Evolutionary conservation across 1,140 invertebrate genomes (phyloP).

Genomic region (Gryon sp.): DNA sequence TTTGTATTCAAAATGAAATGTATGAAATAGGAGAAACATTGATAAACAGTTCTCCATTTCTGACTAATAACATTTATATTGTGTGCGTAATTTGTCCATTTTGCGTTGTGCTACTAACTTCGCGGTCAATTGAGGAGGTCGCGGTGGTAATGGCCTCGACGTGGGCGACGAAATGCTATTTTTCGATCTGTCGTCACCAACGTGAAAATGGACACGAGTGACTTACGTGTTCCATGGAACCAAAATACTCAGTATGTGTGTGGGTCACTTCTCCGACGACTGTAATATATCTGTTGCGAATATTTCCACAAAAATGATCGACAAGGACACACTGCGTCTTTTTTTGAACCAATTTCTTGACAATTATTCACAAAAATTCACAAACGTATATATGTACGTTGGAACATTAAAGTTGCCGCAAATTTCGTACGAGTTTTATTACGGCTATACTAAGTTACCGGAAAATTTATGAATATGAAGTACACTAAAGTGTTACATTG

Average conservation of each 20-base stretch:
- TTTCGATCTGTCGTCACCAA: conserved; percentile 62
- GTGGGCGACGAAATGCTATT: conserved; percentile 63
- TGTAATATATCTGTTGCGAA: conserved; percentile 53
- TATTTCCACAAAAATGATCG: conserved; percentile 25
- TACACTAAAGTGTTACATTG: conserved; percentile 48
- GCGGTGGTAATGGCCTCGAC: conserved; percentile 61
- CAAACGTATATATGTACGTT: conserved; percentile 6
- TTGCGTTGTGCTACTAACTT: conserved; percentile 22
- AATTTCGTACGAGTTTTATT: conserved; percentile 54
- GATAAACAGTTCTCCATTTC: too few species aligned
- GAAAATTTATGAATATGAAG: conserved; percentile 49
- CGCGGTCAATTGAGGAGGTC: conserved; percentile 57
- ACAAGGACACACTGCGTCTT: conserved; percentile 38
- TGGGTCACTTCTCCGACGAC: conserved; percentile 51
- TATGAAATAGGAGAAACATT: too few species aligned
- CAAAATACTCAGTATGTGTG: conserved; percentile 57
- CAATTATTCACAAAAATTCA: conserved; percentile 46
- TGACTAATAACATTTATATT: neutral
- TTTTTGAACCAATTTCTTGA: conserved; percentile 10
- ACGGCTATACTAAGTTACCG: conserved; percentile 41
- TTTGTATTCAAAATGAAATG: too few species aligned
- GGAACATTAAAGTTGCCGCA: conserved; percentile 31
- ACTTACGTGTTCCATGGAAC: conserved; percentile 51
- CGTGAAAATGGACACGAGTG: conserved; percentile 59
- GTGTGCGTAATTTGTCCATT: neutral